Conservation (phyloP, 2,113 vertebrate species). For the Melanerpes aurifrons region DNA sequence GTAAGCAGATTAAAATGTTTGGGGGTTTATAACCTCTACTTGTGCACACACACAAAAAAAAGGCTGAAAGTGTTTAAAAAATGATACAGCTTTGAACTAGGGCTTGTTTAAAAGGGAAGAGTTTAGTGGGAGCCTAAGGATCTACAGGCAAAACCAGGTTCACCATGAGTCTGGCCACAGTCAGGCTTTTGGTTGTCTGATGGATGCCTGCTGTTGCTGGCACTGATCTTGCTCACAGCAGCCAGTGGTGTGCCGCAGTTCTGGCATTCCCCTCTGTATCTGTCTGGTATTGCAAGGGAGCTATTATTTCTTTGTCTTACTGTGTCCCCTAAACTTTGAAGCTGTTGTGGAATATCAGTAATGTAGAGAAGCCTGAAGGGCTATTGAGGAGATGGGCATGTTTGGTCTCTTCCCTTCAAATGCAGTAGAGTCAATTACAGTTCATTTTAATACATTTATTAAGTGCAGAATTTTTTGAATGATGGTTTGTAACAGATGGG, state of each 20-base stretch:
- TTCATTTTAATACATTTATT: neutral
- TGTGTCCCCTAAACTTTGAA: neutral
- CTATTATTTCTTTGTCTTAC: neutral
- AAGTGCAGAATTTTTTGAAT: neutral
- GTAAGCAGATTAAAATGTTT: conserved; percentile 67
- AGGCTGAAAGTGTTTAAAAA: neutral
- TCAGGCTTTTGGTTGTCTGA: neutral
- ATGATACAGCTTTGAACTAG: neutral
- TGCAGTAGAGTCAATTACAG: neutral
- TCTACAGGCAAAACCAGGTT: neutral
- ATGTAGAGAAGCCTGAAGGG: neutral
- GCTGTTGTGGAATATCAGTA: neutral
- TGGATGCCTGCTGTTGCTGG: neutral
- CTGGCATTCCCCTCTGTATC: neutral
- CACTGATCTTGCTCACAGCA: neutral
- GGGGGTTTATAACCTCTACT: conserved; percentile 5
- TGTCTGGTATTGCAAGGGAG: neutral
- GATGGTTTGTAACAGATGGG: neutral
- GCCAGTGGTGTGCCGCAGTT: neutral
- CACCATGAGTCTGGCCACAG: neutral
- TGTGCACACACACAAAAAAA: neutral
- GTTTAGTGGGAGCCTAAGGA: conserved; percentile 9
- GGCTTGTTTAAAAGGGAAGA: neutral
- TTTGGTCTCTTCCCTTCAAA: neutral
- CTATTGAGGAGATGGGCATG: neutral